phyloP scores from a whole-genome alignment of 2,797 vertebrate species.

The Synanceia verrucosa region DNA sequence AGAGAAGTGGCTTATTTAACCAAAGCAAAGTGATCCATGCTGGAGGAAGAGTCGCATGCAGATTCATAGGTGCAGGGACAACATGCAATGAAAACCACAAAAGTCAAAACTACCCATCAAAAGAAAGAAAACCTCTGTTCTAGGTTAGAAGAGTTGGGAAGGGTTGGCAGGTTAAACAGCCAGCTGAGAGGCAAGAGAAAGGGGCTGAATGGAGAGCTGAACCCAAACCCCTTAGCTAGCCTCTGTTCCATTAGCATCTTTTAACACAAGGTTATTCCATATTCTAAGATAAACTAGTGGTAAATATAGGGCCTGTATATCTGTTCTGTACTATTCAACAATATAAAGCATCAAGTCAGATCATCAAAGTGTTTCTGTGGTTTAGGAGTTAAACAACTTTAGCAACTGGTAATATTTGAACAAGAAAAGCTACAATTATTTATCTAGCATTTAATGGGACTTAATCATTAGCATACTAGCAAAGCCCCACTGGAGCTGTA shows the following conservation, averaged over 20 bases:
- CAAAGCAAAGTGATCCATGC: slow-evolving; percentile 29
- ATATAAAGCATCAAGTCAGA: neutral
- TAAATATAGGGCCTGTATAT: too few relatives aligned
- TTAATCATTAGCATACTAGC: neutral
- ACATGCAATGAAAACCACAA: slow-evolving; percentile 20
- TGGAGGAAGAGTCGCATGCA: slow-evolving; percentile 15
- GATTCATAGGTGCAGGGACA: slow-evolving; percentile 16
- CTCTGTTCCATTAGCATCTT: slow-evolving; percentile 26
- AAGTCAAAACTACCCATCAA: neutral
- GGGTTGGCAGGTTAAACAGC: neutral
- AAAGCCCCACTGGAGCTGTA: neutral
- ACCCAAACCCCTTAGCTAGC: neutral
- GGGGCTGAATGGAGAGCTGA: slow-evolving; percentile 1
- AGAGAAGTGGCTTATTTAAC: neutral
- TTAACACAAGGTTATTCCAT: too few relatives aligned
- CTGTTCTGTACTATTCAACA: neutral
- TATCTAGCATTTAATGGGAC: neutral
- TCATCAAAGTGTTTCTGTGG: neutral
- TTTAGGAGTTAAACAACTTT: neutral
- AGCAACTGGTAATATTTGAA: neutral
- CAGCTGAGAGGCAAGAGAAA: neutral
- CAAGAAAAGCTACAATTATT: neutral
- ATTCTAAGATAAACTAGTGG: too few relatives aligned
- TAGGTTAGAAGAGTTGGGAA: neutral
- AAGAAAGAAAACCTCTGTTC: neutral